These are phyloP conservation scores for Tiliacea aurago DNA, from an alignment of 2,888 invertebrate genomes.

Conservation along the genomic window DNA sequence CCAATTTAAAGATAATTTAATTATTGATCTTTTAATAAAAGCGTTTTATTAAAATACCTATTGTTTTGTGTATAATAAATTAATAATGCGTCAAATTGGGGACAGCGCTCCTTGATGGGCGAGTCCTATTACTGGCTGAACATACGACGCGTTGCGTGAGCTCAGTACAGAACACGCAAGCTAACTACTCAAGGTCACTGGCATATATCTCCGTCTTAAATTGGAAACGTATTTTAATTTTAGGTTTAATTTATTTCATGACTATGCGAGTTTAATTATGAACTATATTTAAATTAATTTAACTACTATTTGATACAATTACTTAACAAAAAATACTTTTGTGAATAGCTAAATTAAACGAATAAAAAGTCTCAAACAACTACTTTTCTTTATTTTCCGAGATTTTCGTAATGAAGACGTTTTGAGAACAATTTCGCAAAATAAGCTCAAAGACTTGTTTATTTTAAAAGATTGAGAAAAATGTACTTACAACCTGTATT, in stretches of 20 bases:
- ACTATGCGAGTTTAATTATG: not conserved
- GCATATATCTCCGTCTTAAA: too few species aligned
- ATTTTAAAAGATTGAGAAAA: slow-evolving; percentile 27
- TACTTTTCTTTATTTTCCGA: slow-evolving; percentile 9
- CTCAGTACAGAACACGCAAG: too few species aligned
- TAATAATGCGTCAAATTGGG: too few species aligned
- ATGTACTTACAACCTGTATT: slow-evolving; percentile 10
- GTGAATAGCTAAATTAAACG: not conserved
- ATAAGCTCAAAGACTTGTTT: slow-evolving; percentile 34
- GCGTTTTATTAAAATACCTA: too few species aligned
- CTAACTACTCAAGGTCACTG: too few species aligned
- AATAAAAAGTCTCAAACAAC: not conserved
- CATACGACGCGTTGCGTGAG: too few species aligned
- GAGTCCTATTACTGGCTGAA: too few species aligned
- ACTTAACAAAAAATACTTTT: not conserved
- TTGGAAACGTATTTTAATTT: not conserved
- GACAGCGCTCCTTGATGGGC: too few species aligned
- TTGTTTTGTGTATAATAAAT: too few species aligned
- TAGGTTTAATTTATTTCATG: not conserved
- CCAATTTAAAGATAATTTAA: too few species aligned
- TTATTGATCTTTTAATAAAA: too few species aligned
- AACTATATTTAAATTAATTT: not conserved
- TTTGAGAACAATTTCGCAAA: slow-evolving; percentile 48
- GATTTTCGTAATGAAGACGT: slow-evolving; percentile 48
- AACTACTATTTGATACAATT: not conserved